Base-by-base conservation (phyloP, 2,113 vertebrate species). In the Bombycilla garrulus region DNA sequence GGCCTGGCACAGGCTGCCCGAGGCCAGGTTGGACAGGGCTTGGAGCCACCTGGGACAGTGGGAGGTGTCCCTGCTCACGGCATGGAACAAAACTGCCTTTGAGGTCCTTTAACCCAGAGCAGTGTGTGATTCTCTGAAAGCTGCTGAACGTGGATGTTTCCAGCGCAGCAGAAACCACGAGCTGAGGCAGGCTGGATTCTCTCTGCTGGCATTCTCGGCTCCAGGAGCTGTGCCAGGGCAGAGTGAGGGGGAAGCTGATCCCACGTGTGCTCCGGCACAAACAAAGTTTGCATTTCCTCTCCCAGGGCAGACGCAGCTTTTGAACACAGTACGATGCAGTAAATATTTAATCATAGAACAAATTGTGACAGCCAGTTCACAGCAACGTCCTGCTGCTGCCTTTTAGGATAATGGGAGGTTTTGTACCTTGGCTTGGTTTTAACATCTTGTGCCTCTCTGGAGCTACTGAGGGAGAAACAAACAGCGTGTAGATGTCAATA, bases 11-110 rank as follows among this genome's bases (percentile, higher is more conserved):
- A 64, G 35, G 25, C 0, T 71, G 11, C 7, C 21, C 65, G 0
- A 24, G 44, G 22, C 23, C 51, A n/a, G 36, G 15, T 0, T 50
- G 66, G 86, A 81, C 0, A 0, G 31, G 8, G 10, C 3, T 72
- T 72, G 50, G 50, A 72, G 15, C 10, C 44, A 0, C 8, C 58
- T 73, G 60, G 51, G 18, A 1, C 5, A 5, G 19, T 2, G 33
- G 33, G 2, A 66, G 31, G 6, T 44, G 50, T 16, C 44, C 25
- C 42, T 65, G 42, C 12, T 10, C 25, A 3, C 22, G 44, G 20
- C 42, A 66, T 45, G 56, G 15, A 17, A 24, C 5, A 2, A 12
- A 26, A 14, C 13, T 6, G 6, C 3, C 15, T 50, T 57, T 44
- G 22, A 23, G 6, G 26, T 36, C 26, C 36, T 73, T 38, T 28